Evolutionary conservation across 2,888 invertebrate species (phyloP).

Genomic region (Deilephila elpenor): DNA sequence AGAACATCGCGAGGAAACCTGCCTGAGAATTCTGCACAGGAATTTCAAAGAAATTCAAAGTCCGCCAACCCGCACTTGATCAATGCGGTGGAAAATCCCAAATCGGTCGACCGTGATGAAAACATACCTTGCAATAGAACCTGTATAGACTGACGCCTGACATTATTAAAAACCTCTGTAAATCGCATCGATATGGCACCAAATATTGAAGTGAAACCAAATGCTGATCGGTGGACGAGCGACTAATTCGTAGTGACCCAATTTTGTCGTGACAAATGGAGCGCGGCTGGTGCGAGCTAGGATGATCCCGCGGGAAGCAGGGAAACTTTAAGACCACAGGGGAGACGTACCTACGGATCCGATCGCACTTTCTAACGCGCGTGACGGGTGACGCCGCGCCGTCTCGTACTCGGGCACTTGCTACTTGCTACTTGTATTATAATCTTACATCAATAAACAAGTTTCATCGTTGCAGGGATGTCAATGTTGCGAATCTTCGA

Average conservation of each 20-base stretch:
- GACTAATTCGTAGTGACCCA: slow-evolving; percentile 76
- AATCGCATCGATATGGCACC: slow-evolving; percentile 37
- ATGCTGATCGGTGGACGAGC: slow-evolving; percentile 56
- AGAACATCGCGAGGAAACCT: neutral
- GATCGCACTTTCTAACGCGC: slow-evolving; percentile 43
- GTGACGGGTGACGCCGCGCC: slow-evolving; percentile 33
- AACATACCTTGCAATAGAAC: too few species aligned
- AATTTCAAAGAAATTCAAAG: too few species aligned
- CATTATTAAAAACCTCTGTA: slow-evolving; percentile 31
- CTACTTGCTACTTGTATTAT: neutral
- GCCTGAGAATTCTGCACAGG: too few species aligned
- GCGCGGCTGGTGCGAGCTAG: slow-evolving; percentile 60
- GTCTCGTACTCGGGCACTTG: neutral
- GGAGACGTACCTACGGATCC: slow-evolving; percentile 54
- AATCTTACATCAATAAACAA: neutral
- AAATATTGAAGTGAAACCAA: slow-evolving; percentile 59
- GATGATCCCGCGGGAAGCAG: slow-evolving; percentile 66
- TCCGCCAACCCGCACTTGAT: too few species aligned
- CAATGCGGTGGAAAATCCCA: too few species aligned
- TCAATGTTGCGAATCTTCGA: neutral
- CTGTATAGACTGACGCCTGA: too few species aligned
- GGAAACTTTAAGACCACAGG: slow-evolving; percentile 62
- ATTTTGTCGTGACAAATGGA: slow-evolving; percentile 69
- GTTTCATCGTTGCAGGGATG: neutral
- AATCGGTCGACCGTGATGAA: too few species aligned